These are phyloP conservation scores for Eupelmus urozonus DNA, from an alignment of 2,888 invertebrate species.

Conservation along the genomic window DNA sequence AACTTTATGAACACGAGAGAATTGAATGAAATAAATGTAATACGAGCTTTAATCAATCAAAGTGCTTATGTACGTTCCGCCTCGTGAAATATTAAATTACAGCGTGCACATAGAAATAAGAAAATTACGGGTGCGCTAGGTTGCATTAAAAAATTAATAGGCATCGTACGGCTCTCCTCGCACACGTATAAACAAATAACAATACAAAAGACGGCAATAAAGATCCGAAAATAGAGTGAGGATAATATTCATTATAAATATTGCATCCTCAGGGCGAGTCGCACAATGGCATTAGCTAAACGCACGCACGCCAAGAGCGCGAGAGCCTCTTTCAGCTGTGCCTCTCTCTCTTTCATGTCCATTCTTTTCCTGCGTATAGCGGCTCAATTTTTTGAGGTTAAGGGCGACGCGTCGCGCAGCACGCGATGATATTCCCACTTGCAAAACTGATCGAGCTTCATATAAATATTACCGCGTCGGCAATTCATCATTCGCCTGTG, in stretches of 20 bases:
- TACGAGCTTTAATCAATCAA: no score
- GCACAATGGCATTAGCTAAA: background rate
- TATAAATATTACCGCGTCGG: background rate
- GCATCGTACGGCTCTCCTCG: background rate
- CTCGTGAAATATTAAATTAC: background rate
- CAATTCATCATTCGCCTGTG: background rate
- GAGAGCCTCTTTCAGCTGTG: no score
- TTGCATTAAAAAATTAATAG: background rate
- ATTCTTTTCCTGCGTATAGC: background rate
- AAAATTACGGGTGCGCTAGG: background rate
- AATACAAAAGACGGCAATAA: background rate
- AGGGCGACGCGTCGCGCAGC: conserved; percentile 33
- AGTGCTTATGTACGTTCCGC: background rate
- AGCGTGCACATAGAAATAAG: background rate
- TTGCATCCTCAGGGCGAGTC: conserved; percentile 12
- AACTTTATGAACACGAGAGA: no score
- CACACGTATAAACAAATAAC: conserved; percentile 7
- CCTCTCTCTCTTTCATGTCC: no score
- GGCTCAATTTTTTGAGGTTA: conserved; percentile 53
- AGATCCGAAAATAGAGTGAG: conserved; percentile 3
- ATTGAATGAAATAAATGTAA: no score
- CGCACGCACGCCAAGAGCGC: no score
- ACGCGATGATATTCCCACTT: conserved; percentile 14
- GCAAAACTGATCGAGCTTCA: conserved; percentile 16
- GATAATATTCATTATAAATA: background rate